A percentile compares a stretch with the other conserved stretches of the same genome.
Evolutionary conservation across 1,140 invertebrate species (phyloP).

Genomic region (Eumeta japonica): DNA sequence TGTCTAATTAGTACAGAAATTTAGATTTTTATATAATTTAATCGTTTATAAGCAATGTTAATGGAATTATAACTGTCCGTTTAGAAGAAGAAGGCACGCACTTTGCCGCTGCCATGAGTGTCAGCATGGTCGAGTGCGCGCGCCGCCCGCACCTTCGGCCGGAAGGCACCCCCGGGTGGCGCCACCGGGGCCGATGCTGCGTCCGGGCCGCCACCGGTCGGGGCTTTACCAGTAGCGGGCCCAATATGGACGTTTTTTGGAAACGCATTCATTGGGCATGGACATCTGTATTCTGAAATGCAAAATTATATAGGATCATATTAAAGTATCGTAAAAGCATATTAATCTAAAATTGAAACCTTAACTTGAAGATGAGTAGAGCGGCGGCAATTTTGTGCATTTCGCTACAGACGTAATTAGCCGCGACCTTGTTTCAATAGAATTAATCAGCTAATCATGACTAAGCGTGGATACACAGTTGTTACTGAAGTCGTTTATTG

Average conservation of each 20-base stretch:
- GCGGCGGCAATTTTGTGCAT: no score
- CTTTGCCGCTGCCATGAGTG: conserved; percentile 48
- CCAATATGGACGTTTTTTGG: conserved; percentile 96
- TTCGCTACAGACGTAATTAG: no score
- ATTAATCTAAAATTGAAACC: no score
- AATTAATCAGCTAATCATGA: no score
- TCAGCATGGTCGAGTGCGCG: conserved; percentile 39
- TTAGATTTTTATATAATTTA: conserved; percentile 60
- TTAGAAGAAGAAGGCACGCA: no score
- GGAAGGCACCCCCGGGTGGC: conserved; percentile 47
- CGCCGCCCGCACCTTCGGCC: conserved; percentile 44
- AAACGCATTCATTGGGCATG: conserved; percentile 86
- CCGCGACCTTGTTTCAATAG: no score
- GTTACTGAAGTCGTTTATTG: no score
- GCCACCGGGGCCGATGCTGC: conserved; percentile 46
- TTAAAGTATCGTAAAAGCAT: neutral
- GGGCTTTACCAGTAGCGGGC: conserved; percentile 86
- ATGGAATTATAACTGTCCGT: no score
- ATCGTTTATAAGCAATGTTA: no score
- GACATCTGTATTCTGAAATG: conserved; percentile 68
- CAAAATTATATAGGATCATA: conserved; percentile 45
- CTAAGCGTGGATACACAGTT: no score
- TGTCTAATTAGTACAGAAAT: no score
- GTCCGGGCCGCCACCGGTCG: conserved; percentile 50
- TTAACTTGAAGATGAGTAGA: no score